Evolutionary conservation across 2,797 vertebrate species (phyloP), one percentile per base, ranked within the genome.

Genomic region (Kryptolebias ocellatus): DNA sequence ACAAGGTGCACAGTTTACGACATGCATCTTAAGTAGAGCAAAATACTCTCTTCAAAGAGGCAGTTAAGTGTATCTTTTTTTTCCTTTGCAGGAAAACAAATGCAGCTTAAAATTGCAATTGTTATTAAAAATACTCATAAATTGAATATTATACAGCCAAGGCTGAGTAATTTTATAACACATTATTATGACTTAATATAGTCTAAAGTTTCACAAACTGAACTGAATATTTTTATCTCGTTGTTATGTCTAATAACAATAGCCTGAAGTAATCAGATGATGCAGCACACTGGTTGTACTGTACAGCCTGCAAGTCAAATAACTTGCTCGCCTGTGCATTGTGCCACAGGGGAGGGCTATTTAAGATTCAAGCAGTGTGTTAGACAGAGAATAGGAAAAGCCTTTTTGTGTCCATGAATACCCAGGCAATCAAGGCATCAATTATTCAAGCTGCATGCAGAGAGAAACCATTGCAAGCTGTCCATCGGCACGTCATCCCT

Each of bases 321-420:
- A 69, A 82, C 79, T 78, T 45, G 72, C 72, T 63, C 70, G 64
- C 58, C 72, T 63, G 66, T 60, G 60, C 63, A 80, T 67, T 67
- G 66, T 62, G 50, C 67, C 76, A 37, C 81, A 18, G 51, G 76
- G 84, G 73, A 80, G 64, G 72, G 66, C 84, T 78, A 77, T 86
- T 91, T 90, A 85, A 78, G 75, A 89, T 87, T 90, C 75, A 58
- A 76, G 78, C 70, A 74, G 79, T 78, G 87, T 80, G 82, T 87
- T 79, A 77, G 81, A 79, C 76, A 83, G 85, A 86, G 85, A 88
- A 90, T 86, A 90, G 84, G 81, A 89, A 91, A 90, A 92, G 87
- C 86, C 80, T 91, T 92, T 90, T 90, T 92, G 88, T 90, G 89
- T 90, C 84, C 70, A 59, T 87, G 90, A 90, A 91, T 88, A 87